Percentiles rank a stretch among this genome's conserved stretches.
Conservation (phyloP, 2,797 vertebrate species). For the Nannoperca obscura region DNA sequence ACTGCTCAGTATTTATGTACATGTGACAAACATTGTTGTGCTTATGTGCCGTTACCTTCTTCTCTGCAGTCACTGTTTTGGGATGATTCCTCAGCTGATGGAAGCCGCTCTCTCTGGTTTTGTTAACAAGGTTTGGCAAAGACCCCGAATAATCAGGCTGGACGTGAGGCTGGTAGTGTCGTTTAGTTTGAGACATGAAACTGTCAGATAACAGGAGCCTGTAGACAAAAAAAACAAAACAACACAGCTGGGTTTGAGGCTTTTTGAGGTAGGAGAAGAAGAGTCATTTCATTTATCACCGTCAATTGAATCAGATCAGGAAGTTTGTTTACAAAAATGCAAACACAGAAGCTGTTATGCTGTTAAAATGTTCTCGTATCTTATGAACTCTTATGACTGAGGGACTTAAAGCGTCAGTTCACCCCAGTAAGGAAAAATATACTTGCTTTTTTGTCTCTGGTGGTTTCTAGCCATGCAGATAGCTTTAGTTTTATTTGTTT, state of each 20-base stretch:
- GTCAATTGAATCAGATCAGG: neutral
- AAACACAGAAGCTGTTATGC: neutral
- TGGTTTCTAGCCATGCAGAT: neutral
- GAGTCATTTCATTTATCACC: neutral
- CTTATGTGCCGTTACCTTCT: slow-evolving; percentile 26
- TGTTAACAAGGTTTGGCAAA: slow-evolving; percentile 50
- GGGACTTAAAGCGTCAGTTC: neutral
- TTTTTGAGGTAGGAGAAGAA: neutral
- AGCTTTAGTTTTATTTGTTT: neutral
- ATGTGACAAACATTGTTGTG: neutral
- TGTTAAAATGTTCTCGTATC: neutral
- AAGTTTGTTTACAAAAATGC: slow-evolving; percentile 1
- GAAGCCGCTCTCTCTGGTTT: slow-evolving; percentile 50
- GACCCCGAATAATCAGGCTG: slow-evolving; percentile 11
- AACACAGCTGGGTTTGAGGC: neutral
- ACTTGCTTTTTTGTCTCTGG: neutral
- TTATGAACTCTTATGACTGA: neutral
- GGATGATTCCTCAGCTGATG: slow-evolving; percentile 47
- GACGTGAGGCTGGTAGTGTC: slow-evolving; percentile 52
- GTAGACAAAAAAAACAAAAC: slow-evolving; percentile 35
- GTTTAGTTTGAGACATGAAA: slow-evolving; percentile 67
- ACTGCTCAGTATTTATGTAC: neutral
- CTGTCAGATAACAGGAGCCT: slow-evolving; percentile 66
- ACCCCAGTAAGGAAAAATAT: neutral
- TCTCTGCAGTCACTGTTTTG: neutral